Conservation (phyloP, 2,888 invertebrate species). For the Dascillus cervinus region DNA sequence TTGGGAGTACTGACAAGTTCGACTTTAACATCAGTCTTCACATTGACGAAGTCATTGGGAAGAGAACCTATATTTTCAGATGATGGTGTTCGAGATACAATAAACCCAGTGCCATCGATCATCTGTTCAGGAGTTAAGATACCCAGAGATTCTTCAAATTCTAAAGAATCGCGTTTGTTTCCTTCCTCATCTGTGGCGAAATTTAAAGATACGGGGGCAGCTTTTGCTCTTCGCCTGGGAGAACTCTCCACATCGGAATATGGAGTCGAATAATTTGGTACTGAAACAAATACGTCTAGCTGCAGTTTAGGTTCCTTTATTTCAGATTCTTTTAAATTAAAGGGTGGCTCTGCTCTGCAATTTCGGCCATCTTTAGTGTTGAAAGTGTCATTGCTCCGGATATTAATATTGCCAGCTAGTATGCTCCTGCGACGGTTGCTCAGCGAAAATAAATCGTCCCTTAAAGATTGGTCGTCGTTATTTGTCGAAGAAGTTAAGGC, state of each 20-base stretch:
- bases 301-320: neutral
- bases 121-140: constrained; percentile 86
- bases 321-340: neutral
- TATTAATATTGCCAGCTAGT: too few species aligned
- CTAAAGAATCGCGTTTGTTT: constrained; percentile 70
- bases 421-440: too few species aligned
- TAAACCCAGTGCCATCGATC: constrained; percentile 52
- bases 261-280: neutral
- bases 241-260: constrained; percentile 10
- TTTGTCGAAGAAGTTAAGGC: neutral
- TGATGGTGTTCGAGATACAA: constrained; percentile 45
- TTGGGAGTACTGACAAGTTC: constrained; percentile 28
- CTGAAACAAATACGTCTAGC: too few species aligned
- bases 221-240: constrained; percentile 8
- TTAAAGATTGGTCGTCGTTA: neutral
- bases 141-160: constrained; percentile 73
- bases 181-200: constrained; percentile 24
- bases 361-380: neutral
- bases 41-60: constrained; percentile 11
- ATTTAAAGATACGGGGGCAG: constrained; percentile 3
- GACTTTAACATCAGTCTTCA: constrained; percentile 7
- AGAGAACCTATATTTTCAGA: constrained; percentile 39
- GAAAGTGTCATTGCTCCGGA: neutral
- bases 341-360: neutral
- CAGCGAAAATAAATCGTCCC: too few species aligned